Evolutionary conservation across 2,888 invertebrate genomes (phyloP).

Genomic region (Aphodius granarius): DNA sequence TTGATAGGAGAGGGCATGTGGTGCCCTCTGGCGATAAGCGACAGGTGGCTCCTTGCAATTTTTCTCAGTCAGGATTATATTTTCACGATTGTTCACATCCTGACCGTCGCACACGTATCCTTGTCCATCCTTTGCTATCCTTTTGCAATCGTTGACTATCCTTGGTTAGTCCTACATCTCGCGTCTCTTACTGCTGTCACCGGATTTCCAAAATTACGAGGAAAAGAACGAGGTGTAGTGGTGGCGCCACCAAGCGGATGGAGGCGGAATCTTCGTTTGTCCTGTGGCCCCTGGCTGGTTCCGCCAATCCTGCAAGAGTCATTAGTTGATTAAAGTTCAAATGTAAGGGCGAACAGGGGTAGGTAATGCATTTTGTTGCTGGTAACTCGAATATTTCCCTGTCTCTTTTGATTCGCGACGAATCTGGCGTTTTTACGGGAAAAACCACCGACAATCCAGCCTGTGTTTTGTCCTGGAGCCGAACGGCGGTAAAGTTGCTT

Average conservation of each 20-base stretch:
- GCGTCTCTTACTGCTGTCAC: slow-evolving; percentile 16
- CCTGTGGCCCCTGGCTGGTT: slow-evolving; percentile 51
- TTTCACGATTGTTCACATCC: slow-evolving; percentile 1
- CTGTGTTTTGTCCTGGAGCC: neutral
- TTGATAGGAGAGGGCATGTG: neutral
- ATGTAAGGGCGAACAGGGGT: neutral
- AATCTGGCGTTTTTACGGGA: neutral
- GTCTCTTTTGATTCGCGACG: neutral
- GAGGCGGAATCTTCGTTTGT: slow-evolving; percentile 44
- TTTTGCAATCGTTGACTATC: no score
- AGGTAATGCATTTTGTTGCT: neutral
- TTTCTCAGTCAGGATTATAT: neutral
- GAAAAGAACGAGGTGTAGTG: slow-evolving; percentile 19
- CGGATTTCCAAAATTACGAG: slow-evolving; percentile 21
- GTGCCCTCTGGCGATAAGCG: neutral
- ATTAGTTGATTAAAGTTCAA: slow-evolving; percentile 25
- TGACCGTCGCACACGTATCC: slow-evolving; percentile 7
- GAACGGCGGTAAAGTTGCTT: neutral
- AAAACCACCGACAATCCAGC: neutral
- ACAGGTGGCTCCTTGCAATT: neutral
- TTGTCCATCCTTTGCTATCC: slow-evolving; percentile 3
- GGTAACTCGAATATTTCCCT: neutral
- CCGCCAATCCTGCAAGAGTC: slow-evolving; percentile 48
- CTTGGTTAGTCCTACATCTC: neutral
- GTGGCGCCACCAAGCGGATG: slow-evolving; percentile 14